Evolutionary conservation across 53 echinoderm and acorn worm species (phyloP).

Genomic region (Luidia sarsii): DNA sequence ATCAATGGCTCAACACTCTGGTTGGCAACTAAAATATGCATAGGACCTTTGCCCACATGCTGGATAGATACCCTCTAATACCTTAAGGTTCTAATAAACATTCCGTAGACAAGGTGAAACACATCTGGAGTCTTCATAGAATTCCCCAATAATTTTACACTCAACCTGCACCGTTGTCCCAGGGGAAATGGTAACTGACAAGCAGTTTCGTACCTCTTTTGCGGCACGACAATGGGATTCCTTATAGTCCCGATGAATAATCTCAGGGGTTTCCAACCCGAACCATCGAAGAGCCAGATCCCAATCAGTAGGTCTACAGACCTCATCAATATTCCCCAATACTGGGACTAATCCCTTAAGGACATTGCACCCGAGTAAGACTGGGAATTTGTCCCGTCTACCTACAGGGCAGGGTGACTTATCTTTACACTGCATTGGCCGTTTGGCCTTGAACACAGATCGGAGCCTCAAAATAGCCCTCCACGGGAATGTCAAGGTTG

Average conservation of each 20-base stretch:
- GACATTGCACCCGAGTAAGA: too few species aligned
- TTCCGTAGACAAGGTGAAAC: neutral
- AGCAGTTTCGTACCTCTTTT: neutral
- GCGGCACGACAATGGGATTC: neutral
- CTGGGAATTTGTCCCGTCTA: conserved; percentile 13
- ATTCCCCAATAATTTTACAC: neutral
- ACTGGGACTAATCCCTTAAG: too few species aligned
- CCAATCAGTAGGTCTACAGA: too few species aligned
- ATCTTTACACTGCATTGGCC: neutral
- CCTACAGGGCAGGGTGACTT: neutral
- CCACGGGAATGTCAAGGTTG: too few species aligned
- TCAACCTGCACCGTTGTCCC: conserved; percentile 1
- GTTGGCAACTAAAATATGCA: neutral
- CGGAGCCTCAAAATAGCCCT: conserved; percentile 14
- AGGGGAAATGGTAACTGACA: neutral
- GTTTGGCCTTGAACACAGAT: neutral
- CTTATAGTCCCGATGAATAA: neutral
- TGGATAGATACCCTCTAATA: conserved; percentile 13
- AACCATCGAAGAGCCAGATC: conserved; percentile 7
- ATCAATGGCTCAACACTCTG: neutral
- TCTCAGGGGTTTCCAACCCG: neutral
- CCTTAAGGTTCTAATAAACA: neutral
- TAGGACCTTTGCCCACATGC: neutral
- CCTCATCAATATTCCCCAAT: too few species aligned
- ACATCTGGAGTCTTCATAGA: neutral